Conservation (phyloP, 2,797 vertebrate species). For the Rhinophrynus dorsalis region DNA sequence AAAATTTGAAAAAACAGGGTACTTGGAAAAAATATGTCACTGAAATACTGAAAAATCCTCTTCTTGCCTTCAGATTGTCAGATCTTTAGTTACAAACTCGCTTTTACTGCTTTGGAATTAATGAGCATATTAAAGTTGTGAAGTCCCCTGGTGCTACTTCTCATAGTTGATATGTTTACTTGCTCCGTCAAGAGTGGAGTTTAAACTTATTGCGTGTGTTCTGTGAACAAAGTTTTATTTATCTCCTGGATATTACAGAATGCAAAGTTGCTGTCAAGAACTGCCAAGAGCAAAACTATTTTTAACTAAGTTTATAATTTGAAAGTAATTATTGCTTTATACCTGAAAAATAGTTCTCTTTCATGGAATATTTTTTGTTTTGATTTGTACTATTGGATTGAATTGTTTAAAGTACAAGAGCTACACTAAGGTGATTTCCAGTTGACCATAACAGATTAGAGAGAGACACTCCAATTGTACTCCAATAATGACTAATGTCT, state of each 20-base stretch:
- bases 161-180: slow-evolving; percentile 5
- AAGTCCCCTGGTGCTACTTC: slow-evolving; percentile 14
- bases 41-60: not conserved
- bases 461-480: no score
- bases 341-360: not conserved
- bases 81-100: slow-evolving; percentile 4
- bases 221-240: not conserved
- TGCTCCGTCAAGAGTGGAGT: slow-evolving; percentile 17
- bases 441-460: no score
- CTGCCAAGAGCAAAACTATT: not conserved
- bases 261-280: slow-evolving; percentile 15
- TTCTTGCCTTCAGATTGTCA: slow-evolving; percentile 15
- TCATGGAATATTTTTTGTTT: not conserved
- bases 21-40: not conserved
- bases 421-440: no score
- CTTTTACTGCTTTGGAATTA: slow-evolving; percentile 19
- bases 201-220: slow-evolving; percentile 2
- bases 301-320: slow-evolving; percentile 9
- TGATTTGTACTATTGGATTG: not conserved
- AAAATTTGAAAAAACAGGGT: not conserved
- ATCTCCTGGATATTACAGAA: not conserved
- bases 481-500: no score
- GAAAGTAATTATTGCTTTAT: not conserved
- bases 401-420: no score
- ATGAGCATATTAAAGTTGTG: slow-evolving; percentile 22